Conservation (phyloP, 2,113 vertebrate genomes). For the Peromyscus californicus region DNA sequence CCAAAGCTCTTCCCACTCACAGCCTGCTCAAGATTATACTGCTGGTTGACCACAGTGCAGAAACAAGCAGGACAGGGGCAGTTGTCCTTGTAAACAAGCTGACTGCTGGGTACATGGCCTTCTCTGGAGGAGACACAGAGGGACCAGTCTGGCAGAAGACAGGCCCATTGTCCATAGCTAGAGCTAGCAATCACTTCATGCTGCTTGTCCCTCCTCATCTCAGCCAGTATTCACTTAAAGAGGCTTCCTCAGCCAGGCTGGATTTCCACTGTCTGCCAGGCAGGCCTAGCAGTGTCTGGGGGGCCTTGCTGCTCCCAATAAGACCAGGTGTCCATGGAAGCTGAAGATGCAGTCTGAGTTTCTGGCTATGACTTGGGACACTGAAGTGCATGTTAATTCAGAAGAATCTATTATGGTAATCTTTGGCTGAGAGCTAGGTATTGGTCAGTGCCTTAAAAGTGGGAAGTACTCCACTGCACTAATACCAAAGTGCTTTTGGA, state of each 20-base stretch:
- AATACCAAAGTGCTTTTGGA: background rate
- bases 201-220: slow-evolving; percentile 54
- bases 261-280: slow-evolving; percentile 74
- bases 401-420: slow-evolving; percentile 63
- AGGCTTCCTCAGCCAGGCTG: slow-evolving; percentile 69
- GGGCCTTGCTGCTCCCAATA: slow-evolving; percentile 69
- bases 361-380: slow-evolving; percentile 42
- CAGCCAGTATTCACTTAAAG: background rate
- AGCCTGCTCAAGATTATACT: background rate
- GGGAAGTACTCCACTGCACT: background rate
- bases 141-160: background rate
- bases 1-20: background rate
- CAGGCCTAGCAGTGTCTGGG: background rate
- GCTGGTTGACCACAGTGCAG: background rate
- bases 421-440: slow-evolving; percentile 43
- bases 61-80: background rate
- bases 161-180: background rate
- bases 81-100: background rate
- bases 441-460: background rate
- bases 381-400: slow-evolving; percentile 67
- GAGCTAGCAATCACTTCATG: background rate
- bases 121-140: background rate
- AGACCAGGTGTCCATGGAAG: slow-evolving; percentile 52
- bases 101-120: background rate
- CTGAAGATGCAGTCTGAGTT: slow-evolving; percentile 71